Percentiles rank a stretch among this genome's conserved stretches.
phyloP scores from a whole-genome alignment of 2,113 vertebrate genomes.

The Onychorhynchus coronatus region DNA sequence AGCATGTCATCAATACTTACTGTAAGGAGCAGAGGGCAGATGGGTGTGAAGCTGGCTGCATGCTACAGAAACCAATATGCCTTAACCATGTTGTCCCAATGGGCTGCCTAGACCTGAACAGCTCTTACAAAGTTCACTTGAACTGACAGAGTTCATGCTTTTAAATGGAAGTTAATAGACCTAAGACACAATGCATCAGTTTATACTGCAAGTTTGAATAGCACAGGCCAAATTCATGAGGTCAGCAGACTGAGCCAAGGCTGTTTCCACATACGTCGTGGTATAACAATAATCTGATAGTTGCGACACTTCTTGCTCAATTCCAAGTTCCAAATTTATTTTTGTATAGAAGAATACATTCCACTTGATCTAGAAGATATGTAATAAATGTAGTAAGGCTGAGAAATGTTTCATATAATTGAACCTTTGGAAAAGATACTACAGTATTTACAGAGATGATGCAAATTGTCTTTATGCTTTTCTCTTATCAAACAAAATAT shows the following conservation, averaged over 20 bases:
- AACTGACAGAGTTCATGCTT: not conserved
- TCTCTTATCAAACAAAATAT: not conserved
- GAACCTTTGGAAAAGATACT: not conserved
- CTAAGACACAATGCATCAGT: not conserved
- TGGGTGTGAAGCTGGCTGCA: not conserved
- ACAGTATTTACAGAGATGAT: not conserved
- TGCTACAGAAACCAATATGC: not conserved
- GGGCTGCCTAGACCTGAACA: not conserved
- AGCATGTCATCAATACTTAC: not conserved
- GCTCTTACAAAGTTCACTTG: not conserved
- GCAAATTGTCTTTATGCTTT: not conserved
- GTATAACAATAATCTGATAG: not conserved
- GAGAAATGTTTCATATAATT: not conserved
- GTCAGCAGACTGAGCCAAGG: not conserved
- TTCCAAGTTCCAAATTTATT: not conserved
- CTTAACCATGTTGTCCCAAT: not conserved
- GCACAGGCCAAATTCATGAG: not conserved
- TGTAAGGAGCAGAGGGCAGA: not conserved
- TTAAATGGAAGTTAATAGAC: not conserved
- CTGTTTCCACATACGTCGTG: not conserved
- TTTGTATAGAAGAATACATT: not conserved
- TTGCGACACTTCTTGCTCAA: not conserved
- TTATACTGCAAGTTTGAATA: not conserved
- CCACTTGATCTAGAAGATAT: not conserved
- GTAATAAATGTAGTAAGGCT: not conserved